Evolutionary conservation across 2,888 invertebrate species (phyloP), one percentile per base, ranked within the genome.

Genomic region (Cephus spinipes): DNA sequence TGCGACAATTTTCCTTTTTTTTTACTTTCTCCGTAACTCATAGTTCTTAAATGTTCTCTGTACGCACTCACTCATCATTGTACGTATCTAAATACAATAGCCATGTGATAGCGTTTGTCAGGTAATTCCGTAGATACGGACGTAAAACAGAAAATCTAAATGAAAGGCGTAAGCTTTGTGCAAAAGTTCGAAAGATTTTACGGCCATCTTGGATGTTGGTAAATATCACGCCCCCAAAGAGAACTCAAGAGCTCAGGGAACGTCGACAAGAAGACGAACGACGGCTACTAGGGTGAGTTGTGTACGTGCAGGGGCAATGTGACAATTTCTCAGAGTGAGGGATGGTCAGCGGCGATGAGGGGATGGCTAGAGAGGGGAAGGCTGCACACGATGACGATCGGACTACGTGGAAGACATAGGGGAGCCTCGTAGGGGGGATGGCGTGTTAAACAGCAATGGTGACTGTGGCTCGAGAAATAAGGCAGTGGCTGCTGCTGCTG

Each of bases 151-250:
- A 55, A 55, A 23, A 55, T 15, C 4, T 23, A 55, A 55, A 55
- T 23, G 6, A 55, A 23, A 55, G 40, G 0, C 15, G 15, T 40
- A 87, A 84, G 84, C 87, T 87, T 87, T 87, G 80, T 31, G 82
- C 83, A 84, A 85, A 85, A 85, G 87, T 87, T 85, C 85, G 85
- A 83, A 88, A 90, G 91, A 90, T 90, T 90, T 89, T 87, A 84
- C 87, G 88, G 91, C 91, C 91, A 91, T 91, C 90, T 91, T 91
- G 91, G 88, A 91, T 90, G 91, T 91, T 91, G 89, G 91, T 91
- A 91, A 91, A 91, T 91, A 91, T 91, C 88, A 88, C 89, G 86
- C 85, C 85, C 85, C 85, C 84, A 87, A 84, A 87, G 86, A 87
- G 84, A 87, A 80, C 82, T 82, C 84, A 82, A 36, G 33, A 76